These are phyloP conservation scores for Standfussiana lucernea DNA, from an alignment of 2,888 invertebrate genomes.

Conservation along the genomic window DNA sequence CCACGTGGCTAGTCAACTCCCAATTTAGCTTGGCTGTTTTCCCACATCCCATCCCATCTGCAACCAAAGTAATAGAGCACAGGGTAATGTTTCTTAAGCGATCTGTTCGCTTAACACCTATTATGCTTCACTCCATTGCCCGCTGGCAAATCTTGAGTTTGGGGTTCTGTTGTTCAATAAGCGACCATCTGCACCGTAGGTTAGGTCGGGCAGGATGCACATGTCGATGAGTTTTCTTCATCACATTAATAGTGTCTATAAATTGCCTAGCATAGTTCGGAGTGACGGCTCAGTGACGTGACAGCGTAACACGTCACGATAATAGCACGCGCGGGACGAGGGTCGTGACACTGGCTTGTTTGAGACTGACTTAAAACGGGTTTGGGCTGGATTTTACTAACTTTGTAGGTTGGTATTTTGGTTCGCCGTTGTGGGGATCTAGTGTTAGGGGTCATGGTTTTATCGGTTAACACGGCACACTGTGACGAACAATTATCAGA, in stretches of 20 bases:
- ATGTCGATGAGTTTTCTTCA: neutral
- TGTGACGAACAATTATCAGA: too few species aligned
- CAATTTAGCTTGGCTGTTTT: too few species aligned
- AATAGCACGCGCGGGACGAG: slow-evolving; percentile 31
- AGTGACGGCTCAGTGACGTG: slow-evolving; percentile 16
- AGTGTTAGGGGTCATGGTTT: neutral
- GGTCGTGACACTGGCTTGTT: slow-evolving; percentile 17
- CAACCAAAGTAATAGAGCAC: too few species aligned
- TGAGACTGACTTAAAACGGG: neutral
- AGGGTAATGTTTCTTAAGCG: too few species aligned
- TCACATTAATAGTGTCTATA: neutral
- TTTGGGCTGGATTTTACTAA: slow-evolving; percentile 17
- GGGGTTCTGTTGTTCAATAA: too few species aligned
- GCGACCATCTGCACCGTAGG: too few species aligned
- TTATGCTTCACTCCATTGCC: too few species aligned
- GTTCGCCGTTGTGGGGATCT: neutral
- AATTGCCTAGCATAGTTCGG: slow-evolving; percentile 21
- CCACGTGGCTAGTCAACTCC: too few species aligned
- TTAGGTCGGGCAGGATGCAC: too few species aligned
- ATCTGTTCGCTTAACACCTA: too few species aligned
- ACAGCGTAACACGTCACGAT: slow-evolving; percentile 25
- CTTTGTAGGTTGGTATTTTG: neutral
- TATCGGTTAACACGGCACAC: neutral
- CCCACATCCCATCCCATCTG: too few species aligned
- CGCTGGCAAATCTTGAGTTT: too few species aligned